A percentile compares a stretch with the other conserved stretches of the same genome.
Evolutionary conservation across 1,140 invertebrate species (phyloP).

Genomic region (Drosophila truncata): DNA sequence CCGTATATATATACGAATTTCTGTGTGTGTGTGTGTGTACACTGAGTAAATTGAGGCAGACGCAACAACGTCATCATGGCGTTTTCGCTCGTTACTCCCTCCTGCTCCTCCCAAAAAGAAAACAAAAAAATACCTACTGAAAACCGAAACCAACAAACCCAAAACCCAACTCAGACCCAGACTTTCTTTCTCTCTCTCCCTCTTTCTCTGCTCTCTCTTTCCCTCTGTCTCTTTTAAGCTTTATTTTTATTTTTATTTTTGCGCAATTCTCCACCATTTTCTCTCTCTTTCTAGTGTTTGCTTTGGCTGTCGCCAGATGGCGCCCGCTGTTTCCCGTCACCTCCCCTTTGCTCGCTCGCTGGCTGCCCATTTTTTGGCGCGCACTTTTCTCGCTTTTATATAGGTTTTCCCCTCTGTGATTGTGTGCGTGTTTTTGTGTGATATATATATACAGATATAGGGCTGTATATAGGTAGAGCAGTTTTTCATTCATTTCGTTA

Average conservation of each 20-base stretch:
- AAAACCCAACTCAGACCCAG: slow-evolving; percentile 46
- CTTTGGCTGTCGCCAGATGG: slow-evolving; percentile 67
- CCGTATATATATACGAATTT: slow-evolving; percentile 8
- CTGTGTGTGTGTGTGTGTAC: slow-evolving; percentile 15
- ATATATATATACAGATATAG: slow-evolving; percentile 30
- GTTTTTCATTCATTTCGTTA: slow-evolving; percentile 77
- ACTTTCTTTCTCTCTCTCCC: slow-evolving; percentile 2
- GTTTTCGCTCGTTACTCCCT: slow-evolving; percentile 40
- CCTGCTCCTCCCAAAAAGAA: slow-evolving; percentile 8
- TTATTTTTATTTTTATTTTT: slow-evolving; percentile 62
- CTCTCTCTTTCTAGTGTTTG: slow-evolving; percentile 18
- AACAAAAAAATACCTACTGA: slow-evolving; percentile 44
- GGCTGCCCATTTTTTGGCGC: slow-evolving; percentile 49
- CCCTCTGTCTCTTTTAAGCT: slow-evolving; percentile 36
- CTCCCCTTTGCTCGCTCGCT: slow-evolving; percentile 5
- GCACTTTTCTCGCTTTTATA: slow-evolving; percentile 45
- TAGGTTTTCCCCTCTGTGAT: slow-evolving; percentile 24
- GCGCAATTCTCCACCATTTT: slow-evolving; percentile 36
- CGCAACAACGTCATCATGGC: slow-evolving; percentile 51
- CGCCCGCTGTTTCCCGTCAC: slow-evolving; percentile 28
- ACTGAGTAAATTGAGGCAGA: slow-evolving; percentile 44
- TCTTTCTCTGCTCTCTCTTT: too few relatives aligned
- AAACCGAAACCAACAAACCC: slow-evolving; percentile 50
- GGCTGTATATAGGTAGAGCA: slow-evolving; percentile 28
- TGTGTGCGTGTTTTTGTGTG: slow-evolving; percentile 33